Base-by-base conservation (phyloP, 2,888 invertebrate species). In the Plagodis pulveraria region DNA sequence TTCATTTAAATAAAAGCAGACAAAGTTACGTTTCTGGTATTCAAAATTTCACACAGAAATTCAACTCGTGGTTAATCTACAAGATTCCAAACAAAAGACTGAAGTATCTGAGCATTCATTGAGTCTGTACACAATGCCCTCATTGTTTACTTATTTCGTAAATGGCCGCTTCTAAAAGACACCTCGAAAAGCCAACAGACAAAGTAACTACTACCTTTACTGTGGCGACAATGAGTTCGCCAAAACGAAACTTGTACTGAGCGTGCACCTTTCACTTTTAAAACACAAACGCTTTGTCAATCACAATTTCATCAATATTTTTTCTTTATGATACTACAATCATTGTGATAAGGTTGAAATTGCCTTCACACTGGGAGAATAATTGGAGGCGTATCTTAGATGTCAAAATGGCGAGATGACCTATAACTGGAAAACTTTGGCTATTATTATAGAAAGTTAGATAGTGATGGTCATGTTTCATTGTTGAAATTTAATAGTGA, bases 191-290 rank as follows among this genome's bases (percentile, higher is more conserved):
- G 32, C 32, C 36, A 22, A 32, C 38, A 52, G 51, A 51, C 36
- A 36, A 51, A 40, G 42, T 9, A n/a, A 60, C 49, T 56, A 40
- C 35, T 55, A 35, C 38, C 6, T 48, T n/a, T 35, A 35, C 51
- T 56, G 55, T 36, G 50, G 34, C 45, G 7, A 61, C 56, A 56
- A 56, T 52, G 53, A 56, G 52, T 48, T 44, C 49, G 52, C 68
- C 62, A 71, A 70, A 81, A 80, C 78, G 80, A 69, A 76, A 81
- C 81, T 62, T 76, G 80, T 70, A 73, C 67, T 62, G 62, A 53
- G 57, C 58, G 54, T 59, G 58, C 58, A 54, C 60, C 80, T 81
- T 81, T 81, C 81, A 77, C 81, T 81, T 81, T 78, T 75, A 59
- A 69, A 70, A 66, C 67, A 58, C 67, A 58, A 56, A 61, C 56